Base-by-base conservation (phyloP, 2,113 vertebrate species). In the Penelope pileata region DNA sequence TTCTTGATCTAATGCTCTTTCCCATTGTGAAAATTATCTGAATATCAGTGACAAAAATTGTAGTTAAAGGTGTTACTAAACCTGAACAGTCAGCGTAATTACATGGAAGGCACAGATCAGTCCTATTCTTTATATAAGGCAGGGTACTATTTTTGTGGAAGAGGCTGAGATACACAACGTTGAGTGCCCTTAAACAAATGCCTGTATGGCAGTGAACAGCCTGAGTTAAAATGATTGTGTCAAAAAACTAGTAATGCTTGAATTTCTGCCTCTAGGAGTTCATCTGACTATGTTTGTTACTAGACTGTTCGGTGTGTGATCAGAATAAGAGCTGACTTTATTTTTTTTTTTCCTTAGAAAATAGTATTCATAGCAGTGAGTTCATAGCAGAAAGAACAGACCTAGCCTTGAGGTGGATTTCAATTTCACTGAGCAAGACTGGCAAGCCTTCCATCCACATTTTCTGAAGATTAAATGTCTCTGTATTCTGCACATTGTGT, bases 181-280 rank as follows among this genome's bases (percentile, higher is more conserved):
- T 27, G 19, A 45, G 16, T 53, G 26, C 66, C 12, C 42, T 89
- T 86, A 70, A 77, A 66, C 8, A 22, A 18, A 36, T 70, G 13
- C 11, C 10, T 58, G 10, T 66, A 66, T 47, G 15, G 73, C 3
- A 90, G 29, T 62, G 29, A 86, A 23, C 2, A 69, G 69, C 51
- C 23, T 26, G 60, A 70, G 36, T 58, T 53, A 81, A 93, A 81
- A 6, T 74, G 7, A 51, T 54, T 13, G 27, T 19, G 36, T 38
- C 51, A 66, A 84, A 93, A 66, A 78, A 87, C 66, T 36, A 43
- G 6, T 7, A 84, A 47, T 60, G 48, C 6, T 42, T 73, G 7
- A 77, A 81, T 62, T 93, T 93, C 14, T 56, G 23, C 64, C 36
- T 81, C n/a, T 69, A 58, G 36, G 50, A 48, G 72, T 95, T 83